These are phyloP conservation scores for Pygoscelis antarcticus DNA, from an alignment of 2,113 vertebrate genomes.

Conservation along the genomic window DNA sequence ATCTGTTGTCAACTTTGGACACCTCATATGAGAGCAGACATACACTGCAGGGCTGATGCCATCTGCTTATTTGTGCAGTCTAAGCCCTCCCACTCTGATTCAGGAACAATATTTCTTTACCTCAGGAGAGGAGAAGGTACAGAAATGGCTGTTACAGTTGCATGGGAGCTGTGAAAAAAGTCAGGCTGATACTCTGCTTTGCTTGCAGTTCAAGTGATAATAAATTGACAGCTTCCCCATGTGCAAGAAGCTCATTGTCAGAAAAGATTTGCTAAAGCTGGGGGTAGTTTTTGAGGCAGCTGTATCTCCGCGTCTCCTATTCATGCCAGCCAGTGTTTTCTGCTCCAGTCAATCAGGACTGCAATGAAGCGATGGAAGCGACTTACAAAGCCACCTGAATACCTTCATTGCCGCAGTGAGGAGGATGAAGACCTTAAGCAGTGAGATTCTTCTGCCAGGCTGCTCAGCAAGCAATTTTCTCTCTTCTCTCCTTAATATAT, in stretches of 20 bases:
- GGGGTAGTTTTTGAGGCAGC: not conserved
- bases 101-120: not conserved
- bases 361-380: accelerated
- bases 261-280: not conserved
- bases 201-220: not conserved
- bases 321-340: not conserved
- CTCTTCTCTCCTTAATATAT: not conserved
- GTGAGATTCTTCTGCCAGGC: not conserved
- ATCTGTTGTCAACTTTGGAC: not conserved
- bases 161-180: not conserved
- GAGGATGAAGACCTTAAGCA: not conserved
- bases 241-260: not conserved
- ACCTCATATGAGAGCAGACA: not conserved
- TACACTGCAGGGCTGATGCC: not conserved
- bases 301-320: not conserved
- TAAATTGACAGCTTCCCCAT: not conserved
- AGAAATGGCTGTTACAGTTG: not conserved
- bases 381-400: not conserved
- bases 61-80: not conserved
- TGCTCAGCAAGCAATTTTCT: not conserved
- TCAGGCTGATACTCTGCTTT: accelerated
- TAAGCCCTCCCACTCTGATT: not conserved
- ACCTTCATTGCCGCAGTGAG: accelerated
- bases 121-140: not conserved
- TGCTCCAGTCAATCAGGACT: not conserved